Conservation (phyloP, 2,797 vertebrate species). For the Rhabdophis nuchalis region DNA sequence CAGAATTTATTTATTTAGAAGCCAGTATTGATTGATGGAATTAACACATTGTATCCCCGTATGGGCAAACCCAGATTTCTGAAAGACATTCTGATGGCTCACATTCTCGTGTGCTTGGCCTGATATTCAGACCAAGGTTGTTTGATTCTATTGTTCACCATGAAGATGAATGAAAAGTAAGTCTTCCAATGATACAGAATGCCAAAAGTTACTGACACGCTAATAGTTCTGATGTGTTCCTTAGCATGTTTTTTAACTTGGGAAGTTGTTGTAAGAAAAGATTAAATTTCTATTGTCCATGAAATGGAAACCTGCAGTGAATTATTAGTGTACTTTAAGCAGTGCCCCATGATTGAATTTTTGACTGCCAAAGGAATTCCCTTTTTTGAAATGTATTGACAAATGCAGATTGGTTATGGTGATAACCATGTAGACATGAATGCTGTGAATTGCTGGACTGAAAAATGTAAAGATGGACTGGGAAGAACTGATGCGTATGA, state of each 20-base stretch:
- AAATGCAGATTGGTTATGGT: not conserved
- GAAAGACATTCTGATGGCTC: not conserved
- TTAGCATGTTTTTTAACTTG: not conserved
- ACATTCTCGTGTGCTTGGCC: not conserved
- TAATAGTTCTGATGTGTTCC: not conserved
- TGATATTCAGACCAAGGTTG: not conserved
- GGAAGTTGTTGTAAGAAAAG: not conserved
- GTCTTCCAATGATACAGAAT: not conserved
- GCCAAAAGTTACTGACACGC: not conserved
- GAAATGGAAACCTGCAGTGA: not conserved
- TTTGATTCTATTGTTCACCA: not conserved
- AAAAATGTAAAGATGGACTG: not conserved
- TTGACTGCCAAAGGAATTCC: not conserved
- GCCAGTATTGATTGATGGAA: not conserved
- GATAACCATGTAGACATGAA: not conserved
- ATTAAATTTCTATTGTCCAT: not conserved
- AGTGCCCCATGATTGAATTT: not conserved
- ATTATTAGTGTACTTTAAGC: not conserved
- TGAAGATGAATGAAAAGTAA: not conserved
- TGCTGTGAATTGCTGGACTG: not conserved
- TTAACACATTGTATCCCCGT: not conserved
- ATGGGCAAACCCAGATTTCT: not conserved
- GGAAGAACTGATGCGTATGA: not conserved
- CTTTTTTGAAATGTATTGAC: not conserved
- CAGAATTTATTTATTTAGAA: not conserved